phyloP scores from a whole-genome alignment of 2,888 invertebrate species.

The Perdita meconis region DNA sequence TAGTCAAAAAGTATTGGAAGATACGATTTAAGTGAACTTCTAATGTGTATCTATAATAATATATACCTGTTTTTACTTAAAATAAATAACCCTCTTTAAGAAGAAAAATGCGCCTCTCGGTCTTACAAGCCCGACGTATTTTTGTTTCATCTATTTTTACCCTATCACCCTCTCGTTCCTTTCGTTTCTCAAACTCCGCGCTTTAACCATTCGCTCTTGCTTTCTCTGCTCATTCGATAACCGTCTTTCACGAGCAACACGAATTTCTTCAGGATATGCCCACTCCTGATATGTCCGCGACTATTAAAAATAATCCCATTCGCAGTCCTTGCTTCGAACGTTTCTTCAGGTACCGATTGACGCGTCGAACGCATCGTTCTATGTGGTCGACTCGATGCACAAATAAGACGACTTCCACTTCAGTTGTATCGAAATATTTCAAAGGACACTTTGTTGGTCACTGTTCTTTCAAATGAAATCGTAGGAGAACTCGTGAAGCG shows the following conservation, averaged over 20 bases:
- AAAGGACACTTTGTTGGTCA: not conserved
- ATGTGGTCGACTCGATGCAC: slow-evolving; percentile 41
- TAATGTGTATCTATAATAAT: slow-evolving; percentile 63
- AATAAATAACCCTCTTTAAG: slow-evolving; percentile 77
- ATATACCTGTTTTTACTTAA: slow-evolving; percentile 74
- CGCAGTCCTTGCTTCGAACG: slow-evolving; percentile 74
- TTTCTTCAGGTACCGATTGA: slow-evolving; percentile 80
- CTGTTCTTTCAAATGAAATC: not conserved
- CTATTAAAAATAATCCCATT: slow-evolving; percentile 68
- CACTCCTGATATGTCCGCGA: slow-evolving; percentile 80
- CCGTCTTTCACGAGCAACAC: slow-evolving; percentile 47
- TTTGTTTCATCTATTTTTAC: slow-evolving; percentile 30
- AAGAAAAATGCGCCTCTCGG: slow-evolving; percentile 71
- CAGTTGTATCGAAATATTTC: too few relatives aligned
- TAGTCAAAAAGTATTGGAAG: slow-evolving; percentile 77
- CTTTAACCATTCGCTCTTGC: slow-evolving; percentile 11
- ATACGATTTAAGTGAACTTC: slow-evolving; percentile 74
- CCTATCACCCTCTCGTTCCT: slow-evolving; percentile 4
- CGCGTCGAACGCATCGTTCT: slow-evolving; percentile 66
- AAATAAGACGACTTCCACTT: slow-evolving; percentile 3
- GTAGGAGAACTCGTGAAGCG: too few relatives aligned
- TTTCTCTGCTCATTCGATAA: slow-evolving; percentile 20
- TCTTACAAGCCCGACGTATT: slow-evolving; percentile 50
- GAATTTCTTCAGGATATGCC: slow-evolving; percentile 76
- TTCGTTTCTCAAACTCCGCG: not conserved